Evolutionary conservation across 1,140 invertebrate species (phyloP).

Genomic region (Gonatopus flavifemur): DNA sequence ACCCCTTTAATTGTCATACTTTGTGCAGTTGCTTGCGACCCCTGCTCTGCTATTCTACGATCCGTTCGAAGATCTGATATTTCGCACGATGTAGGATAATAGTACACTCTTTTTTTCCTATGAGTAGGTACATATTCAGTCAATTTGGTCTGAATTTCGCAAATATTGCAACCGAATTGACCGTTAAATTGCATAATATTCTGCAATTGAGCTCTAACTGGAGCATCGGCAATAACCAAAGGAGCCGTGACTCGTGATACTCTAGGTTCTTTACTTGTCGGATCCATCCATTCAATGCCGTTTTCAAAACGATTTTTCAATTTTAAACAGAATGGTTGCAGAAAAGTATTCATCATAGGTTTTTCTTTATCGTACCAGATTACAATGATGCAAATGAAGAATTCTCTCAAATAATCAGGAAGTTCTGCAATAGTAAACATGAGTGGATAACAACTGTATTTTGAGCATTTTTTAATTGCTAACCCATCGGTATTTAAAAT

Average conservation of each 20-base stretch:
- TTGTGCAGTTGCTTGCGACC: neutral
- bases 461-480: conserved; percentile 9
- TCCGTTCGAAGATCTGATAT: neutral
- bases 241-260: conserved; percentile 18
- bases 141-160: conserved; percentile 17
- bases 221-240: conserved; percentile 25
- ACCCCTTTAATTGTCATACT: conserved; percentile 14
- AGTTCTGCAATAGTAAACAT: conserved; percentile 22
- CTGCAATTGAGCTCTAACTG: conserved; percentile 19
- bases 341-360: conserved; percentile 17
- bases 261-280: conserved; percentile 4
- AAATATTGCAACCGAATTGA: conserved; percentile 24
- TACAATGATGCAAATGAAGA: conserved; percentile 5
- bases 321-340: conserved; percentile 7
- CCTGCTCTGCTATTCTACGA: conserved; percentile 10
- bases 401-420: conserved; percentile 13
- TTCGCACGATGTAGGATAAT: neutral
- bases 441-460: conserved; percentile 25
- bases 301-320: neutral
- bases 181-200: conserved; percentile 20
- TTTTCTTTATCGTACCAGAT: conserved; percentile 17
- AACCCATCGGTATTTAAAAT: conserved; percentile 25
- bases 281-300: conserved; percentile 14
- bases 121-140: neutral
- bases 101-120: neutral